Conservation (phyloP, 2,797 vertebrate genomes). For the Chelon auratus region DNA sequence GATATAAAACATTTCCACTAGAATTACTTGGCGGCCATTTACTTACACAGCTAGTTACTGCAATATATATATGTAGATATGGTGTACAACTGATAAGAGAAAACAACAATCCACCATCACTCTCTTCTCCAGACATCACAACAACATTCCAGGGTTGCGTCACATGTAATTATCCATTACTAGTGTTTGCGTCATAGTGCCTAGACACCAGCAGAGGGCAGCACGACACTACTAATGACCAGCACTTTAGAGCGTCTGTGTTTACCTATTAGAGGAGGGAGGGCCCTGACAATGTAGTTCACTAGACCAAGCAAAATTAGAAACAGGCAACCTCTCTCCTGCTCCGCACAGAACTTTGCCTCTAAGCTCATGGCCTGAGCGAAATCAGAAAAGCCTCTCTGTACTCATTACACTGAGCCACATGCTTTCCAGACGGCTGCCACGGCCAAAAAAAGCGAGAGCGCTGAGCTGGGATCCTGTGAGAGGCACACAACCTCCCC, state of each 20-base stretch:
- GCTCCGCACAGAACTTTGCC: conserved; percentile 40
- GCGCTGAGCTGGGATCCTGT: conserved; percentile 60
- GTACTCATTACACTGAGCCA: conserved; percentile 49
- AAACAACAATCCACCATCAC: not conserved
- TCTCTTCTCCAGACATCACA: conserved; percentile 13
- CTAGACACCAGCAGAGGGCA: conserved; percentile 77
- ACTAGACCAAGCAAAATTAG: conserved; percentile 70
- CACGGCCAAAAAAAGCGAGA: conserved; percentile 67
- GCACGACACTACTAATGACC: conserved; percentile 31
- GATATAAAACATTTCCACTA: no score
- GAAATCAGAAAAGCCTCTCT: conserved; percentile 54
- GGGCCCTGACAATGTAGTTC: conserved; percentile 67
- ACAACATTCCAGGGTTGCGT: conserved; percentile 45
- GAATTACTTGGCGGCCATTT: no score
- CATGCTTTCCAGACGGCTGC: conserved; percentile 61
- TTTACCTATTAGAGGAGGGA: conserved; percentile 46
- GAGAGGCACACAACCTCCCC: conserved; percentile 59
- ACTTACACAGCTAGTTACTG: no score
- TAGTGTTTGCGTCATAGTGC: conserved; percentile 1
- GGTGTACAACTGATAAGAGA: no score
- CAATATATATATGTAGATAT: no score
- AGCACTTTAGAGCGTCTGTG: conserved; percentile 25
- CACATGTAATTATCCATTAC: conserved; percentile 29
- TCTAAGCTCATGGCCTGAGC: conserved; percentile 46
- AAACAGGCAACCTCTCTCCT: conserved; percentile 60